Evolutionary conservation across 2,113 vertebrate genomes (phyloP).

Genomic region (Pomatorhinus ruficollis): DNA sequence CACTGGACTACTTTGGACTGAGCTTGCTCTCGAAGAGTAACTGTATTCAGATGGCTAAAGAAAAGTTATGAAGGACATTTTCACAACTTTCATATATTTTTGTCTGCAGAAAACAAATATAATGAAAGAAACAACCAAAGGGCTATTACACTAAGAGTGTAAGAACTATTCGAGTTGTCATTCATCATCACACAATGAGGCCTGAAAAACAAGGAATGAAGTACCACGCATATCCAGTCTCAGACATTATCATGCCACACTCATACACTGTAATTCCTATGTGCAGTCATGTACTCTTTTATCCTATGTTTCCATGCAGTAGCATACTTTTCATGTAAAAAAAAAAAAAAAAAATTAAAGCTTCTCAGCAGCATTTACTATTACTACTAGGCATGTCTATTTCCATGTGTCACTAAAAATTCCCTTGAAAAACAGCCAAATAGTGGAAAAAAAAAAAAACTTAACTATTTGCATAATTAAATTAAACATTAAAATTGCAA

Average conservation of each 20-base stretch:
- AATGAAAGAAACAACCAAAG: background rate
- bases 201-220: conserved; percentile 75
- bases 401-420: background rate
- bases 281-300: background rate
- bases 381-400: background rate
- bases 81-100: background rate
- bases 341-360: background rate
- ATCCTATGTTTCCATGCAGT: background rate
- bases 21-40: conserved; percentile 89
- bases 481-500: background rate
- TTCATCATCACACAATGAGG: conserved; percentile 81
- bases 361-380: background rate
- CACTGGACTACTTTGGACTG: conserved; percentile 88
- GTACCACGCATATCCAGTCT: background rate
- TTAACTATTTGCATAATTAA: background rate
- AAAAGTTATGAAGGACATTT: conserved; percentile 64
- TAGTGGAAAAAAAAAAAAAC: background rate
- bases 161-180: conserved; percentile 81
- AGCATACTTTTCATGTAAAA: background rate
- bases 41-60: conserved; percentile 91
- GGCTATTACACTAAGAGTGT: conserved; percentile 81
- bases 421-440: background rate
- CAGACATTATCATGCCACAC: background rate
- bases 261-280: background rate
- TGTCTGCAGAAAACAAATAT: background rate